Conservation (phyloP, 2,113 vertebrate genomes). For the Litocranius walleri region DNA sequence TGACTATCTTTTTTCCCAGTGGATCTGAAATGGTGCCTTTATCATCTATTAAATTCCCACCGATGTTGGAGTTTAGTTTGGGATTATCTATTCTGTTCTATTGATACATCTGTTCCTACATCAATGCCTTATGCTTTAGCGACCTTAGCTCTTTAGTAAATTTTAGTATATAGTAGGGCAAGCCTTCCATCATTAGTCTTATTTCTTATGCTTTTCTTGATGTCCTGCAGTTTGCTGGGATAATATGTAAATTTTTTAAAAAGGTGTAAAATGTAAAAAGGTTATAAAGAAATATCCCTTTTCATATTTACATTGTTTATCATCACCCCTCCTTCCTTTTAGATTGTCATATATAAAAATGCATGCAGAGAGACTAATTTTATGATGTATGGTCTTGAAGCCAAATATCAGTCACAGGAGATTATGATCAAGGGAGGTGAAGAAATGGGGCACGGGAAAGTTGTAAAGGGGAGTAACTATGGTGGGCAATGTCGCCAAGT, state of each 20-base stretch:
- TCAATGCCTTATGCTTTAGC: neutral
- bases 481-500: neutral
- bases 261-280: neutral
- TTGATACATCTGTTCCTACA: neutral
- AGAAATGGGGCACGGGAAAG: neutral
- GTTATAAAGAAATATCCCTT: neutral
- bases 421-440: neutral
- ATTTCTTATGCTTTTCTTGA: neutral
- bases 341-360: neutral
- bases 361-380: neutral
- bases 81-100: neutral
- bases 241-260: neutral
- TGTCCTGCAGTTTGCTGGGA: conserved; percentile 19
- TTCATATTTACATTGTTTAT: neutral
- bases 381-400: neutral
- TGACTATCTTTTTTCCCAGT: neutral
- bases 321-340: neutral
- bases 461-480: neutral
- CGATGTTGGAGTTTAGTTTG: neutral
- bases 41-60: neutral
- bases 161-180: neutral
- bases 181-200: neutral
- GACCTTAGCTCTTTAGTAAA: neutral
- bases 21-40: neutral
- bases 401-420: neutral